Evolutionary conservation across 1,140 invertebrate genomes (phyloP), one percentile per base, ranked within the genome.

Genomic region (Drosophila setifemur): DNA sequence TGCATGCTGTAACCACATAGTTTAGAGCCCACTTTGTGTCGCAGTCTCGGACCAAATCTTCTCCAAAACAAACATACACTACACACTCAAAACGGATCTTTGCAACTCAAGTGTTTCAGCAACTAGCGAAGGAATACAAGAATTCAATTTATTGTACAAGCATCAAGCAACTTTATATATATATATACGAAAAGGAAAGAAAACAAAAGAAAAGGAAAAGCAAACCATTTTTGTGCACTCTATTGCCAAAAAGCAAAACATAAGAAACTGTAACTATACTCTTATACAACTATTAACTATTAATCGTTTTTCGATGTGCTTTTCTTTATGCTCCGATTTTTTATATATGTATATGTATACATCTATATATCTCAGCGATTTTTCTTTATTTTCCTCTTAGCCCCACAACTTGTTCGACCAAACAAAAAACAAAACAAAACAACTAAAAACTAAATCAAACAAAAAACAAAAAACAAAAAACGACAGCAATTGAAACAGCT

Each of bases 21-120:
- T 53, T 67, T 40, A 60, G n/a, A n/a, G 45, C 25, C 12, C 52
- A 50, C 52, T 55, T 55, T 47, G 52, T 55, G 57, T 61, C 57
- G 52, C 57, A 57, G 66, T 55, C 55, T 55, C 42, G 66, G 66
- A 69, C 66, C 66, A 69, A 69, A 54, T 23, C 21, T 21, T n/a
- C 29, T 25, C 12, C 19, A 25, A 50, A 40, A 12, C 21, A n/a
- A 33, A n/a, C n/a, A 26, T 16, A 28, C 18, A 39, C 21, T 26
- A 37, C 26, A 43, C 12, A 23, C 28, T n/a, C 4, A 35, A 16
- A 61, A 60, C 25, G 54, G 40, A 72, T 82, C 55, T 52, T 44
- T 57, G 77, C 77, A 81, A 82, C 76, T 72, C 40, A 73, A 71
- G 76, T 60, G 76, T 81, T 81, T 81, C 76, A 81, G 47, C 48